phyloP scores from a whole-genome alignment of 2,113 vertebrate genomes.

The Scalopus aquaticus region DNA sequence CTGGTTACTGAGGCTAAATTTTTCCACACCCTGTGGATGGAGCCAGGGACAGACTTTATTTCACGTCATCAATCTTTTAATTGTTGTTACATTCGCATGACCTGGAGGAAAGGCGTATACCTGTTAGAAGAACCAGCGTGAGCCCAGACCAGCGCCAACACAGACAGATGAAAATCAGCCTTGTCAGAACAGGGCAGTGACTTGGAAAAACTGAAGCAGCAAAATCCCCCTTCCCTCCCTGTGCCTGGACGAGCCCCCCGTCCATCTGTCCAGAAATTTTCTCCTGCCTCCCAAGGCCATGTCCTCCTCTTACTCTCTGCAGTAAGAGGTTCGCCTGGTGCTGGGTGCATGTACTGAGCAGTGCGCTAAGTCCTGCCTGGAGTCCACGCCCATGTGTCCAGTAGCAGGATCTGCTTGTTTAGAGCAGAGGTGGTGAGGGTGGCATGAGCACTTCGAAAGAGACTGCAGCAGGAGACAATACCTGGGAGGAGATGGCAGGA shows the following conservation, averaged over 20 bases:
- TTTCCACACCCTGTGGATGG: neutral
- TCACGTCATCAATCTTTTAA: neutral
- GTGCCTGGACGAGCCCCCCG: neutral
- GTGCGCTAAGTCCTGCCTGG: neutral
- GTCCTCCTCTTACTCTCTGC: neutral
- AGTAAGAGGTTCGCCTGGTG: neutral
- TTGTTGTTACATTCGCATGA: neutral
- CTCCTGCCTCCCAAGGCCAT: neutral
- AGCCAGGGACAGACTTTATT: neutral
- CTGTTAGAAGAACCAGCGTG: neutral
- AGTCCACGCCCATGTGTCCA: neutral
- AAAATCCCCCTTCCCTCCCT: neutral
- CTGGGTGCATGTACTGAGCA: neutral
- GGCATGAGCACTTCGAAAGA: neutral
- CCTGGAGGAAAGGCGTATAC: neutral
- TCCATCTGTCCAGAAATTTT: neutral
- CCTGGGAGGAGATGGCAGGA: neutral
- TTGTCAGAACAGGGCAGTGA: neutral
- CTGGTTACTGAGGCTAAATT: neutral
- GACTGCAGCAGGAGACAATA: neutral
- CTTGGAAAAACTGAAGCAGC: neutral
- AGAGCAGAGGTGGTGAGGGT: neutral
- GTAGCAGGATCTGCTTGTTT: neutral
- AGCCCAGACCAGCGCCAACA: neutral
- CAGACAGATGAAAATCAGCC: neutral